Conservation (phyloP, 2,797 vertebrate genomes). For the Nyctibius grandis region DNA sequence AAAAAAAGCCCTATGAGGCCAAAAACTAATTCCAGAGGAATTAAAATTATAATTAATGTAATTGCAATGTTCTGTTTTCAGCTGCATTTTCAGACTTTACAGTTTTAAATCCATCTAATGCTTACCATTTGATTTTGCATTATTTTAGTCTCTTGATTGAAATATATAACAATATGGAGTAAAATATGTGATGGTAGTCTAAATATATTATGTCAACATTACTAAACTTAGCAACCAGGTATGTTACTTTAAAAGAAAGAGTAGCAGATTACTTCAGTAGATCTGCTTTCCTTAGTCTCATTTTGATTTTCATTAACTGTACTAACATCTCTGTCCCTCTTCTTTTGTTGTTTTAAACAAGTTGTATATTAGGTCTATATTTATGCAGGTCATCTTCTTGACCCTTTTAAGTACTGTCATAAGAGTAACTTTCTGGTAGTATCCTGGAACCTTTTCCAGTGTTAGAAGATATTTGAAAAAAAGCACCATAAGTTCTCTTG, state of each 20-base stretch:
- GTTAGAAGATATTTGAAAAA: background rate
- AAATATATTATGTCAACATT: background rate
- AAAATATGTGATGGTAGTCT: background rate
- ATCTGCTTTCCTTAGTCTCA: background rate
- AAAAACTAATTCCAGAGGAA: background rate
- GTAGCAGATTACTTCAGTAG: background rate
- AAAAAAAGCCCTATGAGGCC: accelerated
- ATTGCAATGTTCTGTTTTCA: background rate
- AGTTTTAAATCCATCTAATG: background rate
- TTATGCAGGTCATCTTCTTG: background rate
- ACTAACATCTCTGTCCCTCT: background rate
- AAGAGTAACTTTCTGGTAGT: background rate
- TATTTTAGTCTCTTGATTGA: background rate
- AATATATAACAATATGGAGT: background rate
- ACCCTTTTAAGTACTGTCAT: background rate
- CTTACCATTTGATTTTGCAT: background rate
- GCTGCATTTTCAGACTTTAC: background rate
- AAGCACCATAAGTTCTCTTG: background rate
- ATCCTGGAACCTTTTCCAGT: background rate
- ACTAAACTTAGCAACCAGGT: background rate
- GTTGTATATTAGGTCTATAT: background rate
- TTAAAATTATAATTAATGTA: background rate
- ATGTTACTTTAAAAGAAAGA: background rate
- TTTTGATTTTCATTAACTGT: background rate
- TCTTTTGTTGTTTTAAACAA: background rate